phyloP scores from a whole-genome alignment of 2,797 vertebrate species.

The Pyrocephalus nanus region DNA sequence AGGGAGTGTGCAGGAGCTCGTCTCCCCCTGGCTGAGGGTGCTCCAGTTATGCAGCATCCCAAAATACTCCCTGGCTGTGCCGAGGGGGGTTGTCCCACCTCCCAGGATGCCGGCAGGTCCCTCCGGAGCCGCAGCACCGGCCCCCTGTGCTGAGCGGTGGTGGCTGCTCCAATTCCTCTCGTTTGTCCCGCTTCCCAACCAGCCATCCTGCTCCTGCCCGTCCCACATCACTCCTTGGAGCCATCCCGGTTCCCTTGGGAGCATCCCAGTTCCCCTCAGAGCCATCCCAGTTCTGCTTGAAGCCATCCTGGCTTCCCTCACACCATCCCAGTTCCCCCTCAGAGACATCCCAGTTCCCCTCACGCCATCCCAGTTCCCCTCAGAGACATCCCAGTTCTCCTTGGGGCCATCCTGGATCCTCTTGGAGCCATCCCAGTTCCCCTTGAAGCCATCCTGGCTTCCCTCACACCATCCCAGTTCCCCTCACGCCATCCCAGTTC shows the following conservation, averaged over 20 bases:
- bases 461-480: neutral
- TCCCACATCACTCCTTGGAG: neutral
- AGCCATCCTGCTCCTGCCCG: neutral
- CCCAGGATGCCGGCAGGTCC: neutral
- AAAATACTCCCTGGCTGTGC: neutral
- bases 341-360: too few relatives aligned
- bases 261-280: neutral
- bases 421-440: rapidly evolving
- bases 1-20: neutral
- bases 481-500: too few relatives aligned
- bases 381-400: too few relatives aligned
- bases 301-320: neutral
- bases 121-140: neutral
- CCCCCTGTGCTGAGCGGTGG: neutral
- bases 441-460: neutral
- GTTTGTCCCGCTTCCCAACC: neutral
- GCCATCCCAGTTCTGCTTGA: neutral
- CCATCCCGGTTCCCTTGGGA: rapidly evolving
- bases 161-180: neutral
- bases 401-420: neutral
- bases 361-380: neutral
- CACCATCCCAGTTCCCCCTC: rapidly evolving
- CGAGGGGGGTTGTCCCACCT: neutral
- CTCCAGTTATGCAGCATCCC: neutral
- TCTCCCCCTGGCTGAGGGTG: neutral